These are phyloP conservation scores for Herpailurus yagouaroundi DNA, from an alignment of 2,113 vertebrate genomes.

Conservation along the genomic window DNA sequence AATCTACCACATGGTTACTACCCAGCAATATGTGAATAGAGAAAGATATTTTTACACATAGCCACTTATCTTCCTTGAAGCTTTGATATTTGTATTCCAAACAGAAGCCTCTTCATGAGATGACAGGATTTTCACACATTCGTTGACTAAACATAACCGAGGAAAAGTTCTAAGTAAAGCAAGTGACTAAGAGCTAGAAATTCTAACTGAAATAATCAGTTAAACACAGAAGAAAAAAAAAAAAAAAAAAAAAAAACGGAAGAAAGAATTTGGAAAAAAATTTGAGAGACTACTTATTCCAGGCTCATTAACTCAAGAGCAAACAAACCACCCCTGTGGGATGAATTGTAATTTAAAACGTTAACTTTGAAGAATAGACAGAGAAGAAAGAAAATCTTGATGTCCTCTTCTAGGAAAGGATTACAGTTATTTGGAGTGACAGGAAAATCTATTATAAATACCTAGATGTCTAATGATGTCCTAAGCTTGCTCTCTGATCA, in stretches of 20 bases:
- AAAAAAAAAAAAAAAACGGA: constrained; percentile 51
- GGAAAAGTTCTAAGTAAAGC: constrained; percentile 71
- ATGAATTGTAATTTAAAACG: constrained; percentile 15
- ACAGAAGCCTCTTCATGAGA: constrained; percentile 69
- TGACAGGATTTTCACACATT: constrained; percentile 69
- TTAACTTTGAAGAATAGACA: constrained; percentile 17
- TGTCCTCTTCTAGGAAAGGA: constrained; percentile 32
- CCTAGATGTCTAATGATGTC: background rate
- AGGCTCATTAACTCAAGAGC: constrained; percentile 58
- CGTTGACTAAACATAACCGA: constrained; percentile 66
- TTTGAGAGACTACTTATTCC: constrained; percentile 43
- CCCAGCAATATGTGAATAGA: background rate
- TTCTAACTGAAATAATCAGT: constrained; percentile 62
- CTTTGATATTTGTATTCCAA: constrained; percentile 66
- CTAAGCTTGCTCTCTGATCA: background rate
- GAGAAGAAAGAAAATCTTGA: constrained; percentile 40
- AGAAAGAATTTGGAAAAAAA: constrained; percentile 56
- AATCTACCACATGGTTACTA: background rate
- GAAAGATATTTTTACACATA: constrained; percentile 43
- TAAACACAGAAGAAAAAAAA: constrained; percentile 56
- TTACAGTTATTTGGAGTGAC: background rate
- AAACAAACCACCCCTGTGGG: constrained; percentile 36
- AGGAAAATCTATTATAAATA: background rate
- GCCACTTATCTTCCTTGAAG: constrained; percentile 49
- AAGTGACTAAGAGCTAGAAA: constrained; percentile 55